Percentiles rank a stretch among this genome's conserved stretches.
These are phyloP conservation scores for Pollenia labialis DNA, from an alignment of 2,888 invertebrate species.

Conservation along the genomic window DNA sequence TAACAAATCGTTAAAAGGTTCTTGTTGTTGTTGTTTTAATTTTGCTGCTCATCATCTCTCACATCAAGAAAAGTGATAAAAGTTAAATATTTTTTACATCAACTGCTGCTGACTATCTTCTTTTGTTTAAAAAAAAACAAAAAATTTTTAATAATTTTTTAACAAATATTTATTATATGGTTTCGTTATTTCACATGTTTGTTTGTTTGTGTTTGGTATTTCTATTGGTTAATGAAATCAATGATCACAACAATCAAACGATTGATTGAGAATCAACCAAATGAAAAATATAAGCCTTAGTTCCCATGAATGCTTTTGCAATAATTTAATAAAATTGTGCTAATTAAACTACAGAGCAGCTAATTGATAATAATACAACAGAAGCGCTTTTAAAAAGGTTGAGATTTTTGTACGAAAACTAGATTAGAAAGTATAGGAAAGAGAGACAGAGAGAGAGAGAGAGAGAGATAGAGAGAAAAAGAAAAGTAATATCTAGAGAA, in stretches of 20 bases:
- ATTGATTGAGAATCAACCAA: conserved; percentile 54
- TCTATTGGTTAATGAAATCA: conserved; percentile 61
- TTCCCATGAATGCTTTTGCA: conserved; percentile 57
- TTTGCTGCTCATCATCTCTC: conserved; percentile 68
- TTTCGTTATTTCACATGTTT: conserved; percentile 41
- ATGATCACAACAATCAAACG: conserved; percentile 72
- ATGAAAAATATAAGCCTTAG: not conserved
- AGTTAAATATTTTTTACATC: conserved; percentile 20
- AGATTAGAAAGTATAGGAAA: not conserved
- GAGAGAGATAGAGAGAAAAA: conserved; percentile 18
- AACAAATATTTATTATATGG: conserved; percentile 62
- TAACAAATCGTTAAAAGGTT: conserved; percentile 69
- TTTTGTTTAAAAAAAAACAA: conserved; percentile 20
- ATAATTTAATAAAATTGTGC: conserved; percentile 67
- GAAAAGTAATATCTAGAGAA: not conserved
- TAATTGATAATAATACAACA: conserved; percentile 69
- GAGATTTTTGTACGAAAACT: not conserved
- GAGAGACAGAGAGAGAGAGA: not conserved
- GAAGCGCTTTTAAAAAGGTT: conserved; percentile 1
- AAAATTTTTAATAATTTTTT: conserved; percentile 48
- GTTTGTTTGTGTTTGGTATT: not conserved
- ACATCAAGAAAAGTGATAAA: conserved; percentile 60
- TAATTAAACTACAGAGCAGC: conserved; percentile 71
- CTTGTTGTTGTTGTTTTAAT: conserved; percentile 30
- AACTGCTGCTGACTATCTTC: conserved; percentile 9